phyloP scores from a whole-genome alignment of 2,113 vertebrate genomes.

The Microcebus lehilahytsara region DNA sequence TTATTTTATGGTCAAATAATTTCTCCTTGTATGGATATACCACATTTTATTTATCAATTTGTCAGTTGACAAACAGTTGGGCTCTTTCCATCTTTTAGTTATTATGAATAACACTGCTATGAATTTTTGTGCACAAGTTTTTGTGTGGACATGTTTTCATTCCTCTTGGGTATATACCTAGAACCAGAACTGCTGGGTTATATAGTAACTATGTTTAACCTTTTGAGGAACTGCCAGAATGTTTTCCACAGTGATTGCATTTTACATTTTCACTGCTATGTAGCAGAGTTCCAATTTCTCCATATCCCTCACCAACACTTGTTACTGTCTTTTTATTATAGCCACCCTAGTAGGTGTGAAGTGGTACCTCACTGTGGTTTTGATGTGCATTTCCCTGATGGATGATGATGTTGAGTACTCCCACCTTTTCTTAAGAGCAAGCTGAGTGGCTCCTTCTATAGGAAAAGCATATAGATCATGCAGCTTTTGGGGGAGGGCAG shows the following conservation, averaged over 20 bases:
- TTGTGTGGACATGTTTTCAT: background rate
- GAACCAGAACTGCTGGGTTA: background rate
- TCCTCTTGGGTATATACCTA: background rate
- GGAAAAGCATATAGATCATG: background rate
- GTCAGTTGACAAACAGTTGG: background rate
- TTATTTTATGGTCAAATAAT: background rate
- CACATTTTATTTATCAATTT: background rate
- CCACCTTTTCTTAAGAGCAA: background rate
- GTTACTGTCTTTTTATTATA: background rate
- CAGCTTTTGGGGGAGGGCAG: background rate
- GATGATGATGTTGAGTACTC: background rate
- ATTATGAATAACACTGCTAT: background rate
- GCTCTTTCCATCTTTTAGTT: background rate
- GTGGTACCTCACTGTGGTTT: background rate
- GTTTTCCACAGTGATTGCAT: background rate
- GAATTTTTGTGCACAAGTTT: background rate
- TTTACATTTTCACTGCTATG: background rate
- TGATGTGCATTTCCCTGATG: background rate
- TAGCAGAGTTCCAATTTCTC: background rate
- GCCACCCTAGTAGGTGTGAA: background rate
- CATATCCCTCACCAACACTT: background rate
- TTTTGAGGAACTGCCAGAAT: background rate
- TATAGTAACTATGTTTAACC: background rate
- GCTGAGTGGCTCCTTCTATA: background rate
- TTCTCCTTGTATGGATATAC: background rate